A percentile compares a stretch with the other conserved stretches of the same genome.
These are phyloP conservation scores for Gari tellinella DNA, from an alignment of 2,888 invertebrate genomes.

Conservation along the genomic window DNA sequence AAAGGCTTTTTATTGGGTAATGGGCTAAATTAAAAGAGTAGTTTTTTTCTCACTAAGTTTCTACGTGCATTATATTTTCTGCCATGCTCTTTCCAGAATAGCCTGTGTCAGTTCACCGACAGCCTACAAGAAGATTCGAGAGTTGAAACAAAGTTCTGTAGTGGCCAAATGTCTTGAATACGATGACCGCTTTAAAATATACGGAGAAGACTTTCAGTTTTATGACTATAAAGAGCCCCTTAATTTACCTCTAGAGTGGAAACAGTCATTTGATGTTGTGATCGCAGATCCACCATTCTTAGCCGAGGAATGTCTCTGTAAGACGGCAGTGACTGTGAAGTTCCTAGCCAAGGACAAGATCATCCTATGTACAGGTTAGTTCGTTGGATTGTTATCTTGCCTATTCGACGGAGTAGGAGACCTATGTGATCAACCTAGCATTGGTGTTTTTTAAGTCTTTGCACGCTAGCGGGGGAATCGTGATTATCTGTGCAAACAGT, in stretches of 20 bases:
- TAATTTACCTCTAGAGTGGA: conserved; percentile 87
- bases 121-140: conserved; percentile 87
- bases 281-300: conserved; percentile 98
- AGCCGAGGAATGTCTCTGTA: conserved; percentile 95
- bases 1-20: no score
- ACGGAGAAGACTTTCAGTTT: conserved; percentile 91
- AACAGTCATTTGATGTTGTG: conserved; percentile 90
- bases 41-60: no score
- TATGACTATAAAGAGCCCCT: conserved; percentile 95
- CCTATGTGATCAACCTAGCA: not conserved
- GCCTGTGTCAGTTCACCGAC: conserved; percentile 96
- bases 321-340: conserved; percentile 91
- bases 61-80: not conserved
- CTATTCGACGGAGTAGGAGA: no score
- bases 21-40: no score
- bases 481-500: no score
- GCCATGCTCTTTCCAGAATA: conserved; percentile 85
- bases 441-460: no score
- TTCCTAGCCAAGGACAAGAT: conserved; percentile 90
- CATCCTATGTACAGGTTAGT: conserved; percentile 91
- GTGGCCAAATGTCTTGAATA: conserved; percentile 88
- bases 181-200: conserved; percentile 92
- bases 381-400: no score
- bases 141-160: conserved; percentile 66
- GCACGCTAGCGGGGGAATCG: no score